Base-by-base conservation (phyloP, 2,797 vertebrate species). In the Adelosebastes latens region DNA sequence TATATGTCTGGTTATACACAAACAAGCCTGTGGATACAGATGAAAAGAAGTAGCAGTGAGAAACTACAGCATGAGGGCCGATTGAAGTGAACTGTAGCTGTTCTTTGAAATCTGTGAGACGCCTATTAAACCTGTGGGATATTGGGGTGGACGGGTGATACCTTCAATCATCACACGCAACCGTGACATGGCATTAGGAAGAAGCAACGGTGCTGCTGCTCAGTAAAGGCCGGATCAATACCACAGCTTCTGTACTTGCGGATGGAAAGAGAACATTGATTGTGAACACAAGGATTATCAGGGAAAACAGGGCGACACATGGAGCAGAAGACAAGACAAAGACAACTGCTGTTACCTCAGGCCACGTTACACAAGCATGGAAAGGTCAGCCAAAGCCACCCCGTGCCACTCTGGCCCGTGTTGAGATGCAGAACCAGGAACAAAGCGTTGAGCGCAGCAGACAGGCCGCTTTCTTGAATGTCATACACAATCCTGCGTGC, bases 301-400 rank as follows among this genome's bases (percentile, higher is more conserved):
- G 63, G 53, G 42, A 36, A 86, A 59, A 16, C 10, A 71, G 31
- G 58, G 13, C 1, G 42, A 36, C 16, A 7, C 16, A 10, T 13
- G 32, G n/a, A 34, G 42, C 66, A 29, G n/a, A 65, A 71, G 53
- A 75, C 62, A 3, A 42, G 39, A 77, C 73, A 80, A 83, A 80
- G 59, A 52, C 69, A 14, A 29, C 27, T 1, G 58, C 74, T 73
- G 29, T 52, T 70, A 77, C 81, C 75, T 79, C 68, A 16, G 79
- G 61, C 39, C n/a, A 6, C 70, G 9, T 58, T 14, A 12, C 24
- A 72, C 72, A 68, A 60, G 75, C 75, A 71, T 7, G 25, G 14
- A 88, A 80, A 89, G 88, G 79, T 91, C 80, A 77, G 52, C 64
- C 71, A 60, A 20, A 73, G 53, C 71, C 36, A 29, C n/a, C 34